Evolutionary conservation across 2,797 vertebrate species (phyloP).

Genomic region (Ceryle rudis): DNA sequence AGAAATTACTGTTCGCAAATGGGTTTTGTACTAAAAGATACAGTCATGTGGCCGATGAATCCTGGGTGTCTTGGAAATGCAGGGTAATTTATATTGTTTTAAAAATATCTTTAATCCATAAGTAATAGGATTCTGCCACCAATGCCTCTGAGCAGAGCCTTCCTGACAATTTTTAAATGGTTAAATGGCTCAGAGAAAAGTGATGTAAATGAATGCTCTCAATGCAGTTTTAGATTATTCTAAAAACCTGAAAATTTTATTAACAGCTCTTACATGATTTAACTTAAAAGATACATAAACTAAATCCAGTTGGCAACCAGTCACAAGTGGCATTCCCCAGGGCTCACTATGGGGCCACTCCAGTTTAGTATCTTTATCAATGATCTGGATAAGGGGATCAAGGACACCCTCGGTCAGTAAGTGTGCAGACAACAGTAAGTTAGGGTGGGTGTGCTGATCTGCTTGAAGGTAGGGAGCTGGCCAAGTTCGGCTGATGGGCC

Average conservation of each 20-base stretch:
- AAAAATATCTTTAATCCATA: background rate
- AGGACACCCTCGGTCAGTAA: no score
- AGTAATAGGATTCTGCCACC: background rate
- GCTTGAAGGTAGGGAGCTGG: no score
- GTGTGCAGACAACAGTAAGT: no score
- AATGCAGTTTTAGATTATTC: background rate
- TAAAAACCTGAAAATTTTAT: background rate
- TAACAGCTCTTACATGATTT: background rate
- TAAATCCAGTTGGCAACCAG: no score
- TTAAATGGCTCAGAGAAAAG: background rate
- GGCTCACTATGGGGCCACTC: no score
- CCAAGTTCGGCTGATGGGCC: no score
- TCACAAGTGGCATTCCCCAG: no score
- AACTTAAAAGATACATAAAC: no score
- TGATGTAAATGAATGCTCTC: background rate
- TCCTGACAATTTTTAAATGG: background rate
- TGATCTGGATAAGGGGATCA: no score
- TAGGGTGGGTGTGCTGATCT: no score
- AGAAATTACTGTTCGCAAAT: background rate
- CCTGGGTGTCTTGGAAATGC: background rate
- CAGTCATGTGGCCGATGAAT: background rate
- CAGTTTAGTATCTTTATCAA: no score
- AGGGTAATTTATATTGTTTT: background rate
- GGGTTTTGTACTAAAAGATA: background rate
- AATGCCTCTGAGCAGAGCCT: background rate